These are phyloP conservation scores for Tubiluchus corallicola DNA, from an alignment of 2,888 invertebrate species.

Conservation along the genomic window DNA sequence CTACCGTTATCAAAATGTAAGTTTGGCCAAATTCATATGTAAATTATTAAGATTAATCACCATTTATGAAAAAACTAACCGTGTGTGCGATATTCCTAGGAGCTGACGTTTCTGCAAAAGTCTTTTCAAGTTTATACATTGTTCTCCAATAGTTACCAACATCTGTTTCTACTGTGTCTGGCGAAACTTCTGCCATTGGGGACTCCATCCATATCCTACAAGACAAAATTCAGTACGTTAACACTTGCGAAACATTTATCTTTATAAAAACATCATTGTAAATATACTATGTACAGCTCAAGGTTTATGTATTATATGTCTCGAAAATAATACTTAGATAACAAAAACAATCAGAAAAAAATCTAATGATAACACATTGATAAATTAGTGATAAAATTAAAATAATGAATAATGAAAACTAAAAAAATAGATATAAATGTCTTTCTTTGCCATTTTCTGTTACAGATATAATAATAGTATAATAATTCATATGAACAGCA, in stretches of 20 bases:
- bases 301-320: not conserved
- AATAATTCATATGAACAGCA: too few species aligned
- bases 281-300: not conserved
- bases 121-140: conserved; percentile 70
- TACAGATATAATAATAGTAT: too few species aligned
- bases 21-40: too few species aligned
- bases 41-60: too few species aligned
- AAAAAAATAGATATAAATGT: too few species aligned
- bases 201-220: conserved; percentile 55
- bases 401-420: too few species aligned
- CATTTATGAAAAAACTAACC: conserved; percentile 26
- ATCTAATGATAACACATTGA: too few species aligned
- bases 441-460: too few species aligned
- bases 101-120: conserved; percentile 53
- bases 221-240: conserved; percentile 2
- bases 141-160: conserved; percentile 49
- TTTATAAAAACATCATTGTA: not conserved
- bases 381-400: too few species aligned
- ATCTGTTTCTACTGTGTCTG: conserved; percentile 68
- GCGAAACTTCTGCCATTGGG: conserved; percentile 62
- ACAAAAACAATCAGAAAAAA: too few species aligned
- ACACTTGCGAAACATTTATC: not conserved
- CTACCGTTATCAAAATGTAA: too few species aligned
- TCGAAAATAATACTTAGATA: not conserved
- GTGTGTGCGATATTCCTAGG: conserved; percentile 49